A percentile compares a stretch with the other conserved stretches of the same genome.
Conservation (phyloP, 2,797 vertebrate species). For the Cossypha caffra region DNA sequence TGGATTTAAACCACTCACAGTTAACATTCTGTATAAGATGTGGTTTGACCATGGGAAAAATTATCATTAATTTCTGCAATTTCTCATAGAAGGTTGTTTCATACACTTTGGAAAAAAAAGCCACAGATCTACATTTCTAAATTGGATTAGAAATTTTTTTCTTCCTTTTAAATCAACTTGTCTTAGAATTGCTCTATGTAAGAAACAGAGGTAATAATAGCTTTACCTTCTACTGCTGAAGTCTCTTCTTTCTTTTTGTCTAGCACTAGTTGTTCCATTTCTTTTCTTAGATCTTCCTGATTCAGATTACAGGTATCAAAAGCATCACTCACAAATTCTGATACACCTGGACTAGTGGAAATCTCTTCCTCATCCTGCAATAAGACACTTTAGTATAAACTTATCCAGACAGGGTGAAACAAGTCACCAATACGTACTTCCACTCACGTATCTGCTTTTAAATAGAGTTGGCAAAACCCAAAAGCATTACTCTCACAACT, state of each 20-base stretch:
- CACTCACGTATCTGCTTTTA: neutral
- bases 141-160: neutral
- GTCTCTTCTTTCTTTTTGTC: conserved; percentile 86
- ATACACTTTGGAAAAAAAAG: neutral
- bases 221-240: conserved; percentile 82
- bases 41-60: neutral
- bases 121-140: neutral
- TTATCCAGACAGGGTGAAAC: neutral
- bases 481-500: neutral
- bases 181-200: neutral
- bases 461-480: neutral
- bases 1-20: neutral
- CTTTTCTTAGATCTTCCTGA: conserved; percentile 94
- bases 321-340: conserved; percentile 96
- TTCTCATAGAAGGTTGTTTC: neutral
- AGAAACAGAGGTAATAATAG: neutral
- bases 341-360: conserved; percentile 93
- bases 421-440: neutral
- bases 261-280: conserved; percentile 96
- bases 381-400: neutral
- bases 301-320: conserved; percentile 89
- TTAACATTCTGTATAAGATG: neutral
- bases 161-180: neutral
- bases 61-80: neutral
- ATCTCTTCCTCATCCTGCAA: conserved; percentile 92